Evolutionary conservation across 2,888 invertebrate species (phyloP).

Genomic region (Timema podura): DNA sequence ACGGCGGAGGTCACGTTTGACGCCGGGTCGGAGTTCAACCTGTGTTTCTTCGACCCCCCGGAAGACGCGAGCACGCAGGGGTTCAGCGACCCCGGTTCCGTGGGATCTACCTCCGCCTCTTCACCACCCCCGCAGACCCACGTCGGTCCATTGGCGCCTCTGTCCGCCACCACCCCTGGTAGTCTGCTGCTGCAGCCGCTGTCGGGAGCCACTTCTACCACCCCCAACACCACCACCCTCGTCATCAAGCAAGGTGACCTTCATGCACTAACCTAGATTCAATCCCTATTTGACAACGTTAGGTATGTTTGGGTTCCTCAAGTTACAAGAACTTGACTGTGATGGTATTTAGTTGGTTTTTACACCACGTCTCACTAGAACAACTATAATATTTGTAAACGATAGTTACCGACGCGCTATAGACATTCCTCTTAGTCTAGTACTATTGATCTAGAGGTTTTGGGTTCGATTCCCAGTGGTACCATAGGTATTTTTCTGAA

Average conservation of each 20-base stretch:
- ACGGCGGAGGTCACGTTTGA: constrained; percentile 66
- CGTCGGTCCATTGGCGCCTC: constrained; percentile 4
- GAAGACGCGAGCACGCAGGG: constrained; percentile 65
- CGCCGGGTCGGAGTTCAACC: constrained; percentile 72
- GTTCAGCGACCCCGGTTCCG: constrained; percentile 63
- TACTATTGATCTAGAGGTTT: too few species aligned
- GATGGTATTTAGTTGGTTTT: too few species aligned
- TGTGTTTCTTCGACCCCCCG: constrained; percentile 72
- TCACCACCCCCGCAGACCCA: constrained; percentile 28
- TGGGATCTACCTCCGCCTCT: constrained; percentile 45
- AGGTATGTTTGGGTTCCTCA: too few species aligned
- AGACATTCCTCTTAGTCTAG: too few species aligned
- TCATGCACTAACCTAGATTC: too few species aligned
- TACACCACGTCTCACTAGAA: too few species aligned
- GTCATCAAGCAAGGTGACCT: constrained; percentile 25
- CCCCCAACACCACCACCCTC: constrained; percentile 22
- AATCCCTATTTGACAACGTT: too few species aligned
- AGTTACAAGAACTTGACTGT: too few species aligned
- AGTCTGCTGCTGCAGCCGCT: constrained; percentile 18
- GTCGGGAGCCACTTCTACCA: constrained; percentile 20
- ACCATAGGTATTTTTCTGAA: too few species aligned
- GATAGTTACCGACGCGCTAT: too few species aligned
- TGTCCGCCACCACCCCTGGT: constrained; percentile 13
- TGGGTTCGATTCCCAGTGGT: too few species aligned
- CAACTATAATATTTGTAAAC: too few species aligned